Evolutionary conservation across 2,888 invertebrate species (phyloP), one percentile per base, ranked within the genome.

Genomic region (Carabus problematicus): DNA sequence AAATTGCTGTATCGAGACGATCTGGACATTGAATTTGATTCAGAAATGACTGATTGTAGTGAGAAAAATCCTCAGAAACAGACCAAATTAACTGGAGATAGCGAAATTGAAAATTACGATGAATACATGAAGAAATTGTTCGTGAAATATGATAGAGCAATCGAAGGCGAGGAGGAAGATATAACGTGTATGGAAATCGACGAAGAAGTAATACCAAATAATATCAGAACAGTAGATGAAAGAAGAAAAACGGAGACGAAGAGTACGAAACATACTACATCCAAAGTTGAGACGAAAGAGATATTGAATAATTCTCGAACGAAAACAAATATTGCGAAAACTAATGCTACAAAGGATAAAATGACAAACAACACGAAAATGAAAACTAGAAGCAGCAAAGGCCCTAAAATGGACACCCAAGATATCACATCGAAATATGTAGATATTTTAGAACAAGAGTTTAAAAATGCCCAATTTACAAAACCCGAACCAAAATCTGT

Each of bases 1-100:
- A 43, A 74, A 72, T 29, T 74, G 74, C 64, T 76, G 75, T 68
- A 78, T 9, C 71, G 72, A 6, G 75, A 77, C 63, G 77, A 78
- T 74, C 64, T 78, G 42, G 76, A 75, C 8, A 71, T 79, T 16
- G 74, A 74, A 41, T 78, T 79, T 72, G 45, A 12, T 8, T 68
- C 61, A 14, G 61, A 56, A 42, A 62, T 41, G 8, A 29, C 29
- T 29, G 29, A 6, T 29, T 3, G 3, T 3, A 43, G 12, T 4
- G 9, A 39, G 52, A 52, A 41, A 58, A 47, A 60, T 55, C 45
- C 45, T n/a, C 14, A 59, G n/a, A 69, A 49, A 54, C 54, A 54
- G 54, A 47, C 55, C 3, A 55, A 61, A 41, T 3, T 42, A 41
- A 12, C 41, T 1, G 47, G 58, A 29, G 42, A 39, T 56, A 12